These are phyloP conservation scores for Diglossa brunneiventris DNA, from an alignment of 2,113 vertebrate species.

Conservation along the genomic window DNA sequence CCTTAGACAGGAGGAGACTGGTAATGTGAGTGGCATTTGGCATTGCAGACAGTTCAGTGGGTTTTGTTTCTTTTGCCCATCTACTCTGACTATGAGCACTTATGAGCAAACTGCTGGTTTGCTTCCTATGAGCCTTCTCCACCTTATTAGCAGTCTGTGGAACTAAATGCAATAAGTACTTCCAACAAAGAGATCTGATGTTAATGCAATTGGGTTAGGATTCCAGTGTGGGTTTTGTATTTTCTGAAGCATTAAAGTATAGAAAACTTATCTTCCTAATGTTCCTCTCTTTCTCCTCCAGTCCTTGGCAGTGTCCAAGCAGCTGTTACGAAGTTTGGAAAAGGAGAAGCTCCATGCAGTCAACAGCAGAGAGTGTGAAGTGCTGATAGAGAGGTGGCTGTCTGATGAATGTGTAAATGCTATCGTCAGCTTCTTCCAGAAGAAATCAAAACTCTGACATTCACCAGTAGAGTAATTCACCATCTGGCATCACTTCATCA, in stretches of 20 bases:
- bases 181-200: neutral
- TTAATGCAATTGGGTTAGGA: neutral
- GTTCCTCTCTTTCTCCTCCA: conserved; percentile 37
- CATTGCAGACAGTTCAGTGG: neutral
- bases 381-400: conserved; percentile 77
- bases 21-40: neutral
- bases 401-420: conserved; percentile 86
- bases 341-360: conserved; percentile 79
- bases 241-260: neutral
- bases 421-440: conserved; percentile 83
- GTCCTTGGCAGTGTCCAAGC: conserved; percentile 85
- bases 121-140: neutral
- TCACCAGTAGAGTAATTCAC: neutral
- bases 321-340: conserved; percentile 80
- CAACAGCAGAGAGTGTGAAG: conserved; percentile 81
- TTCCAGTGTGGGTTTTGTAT: neutral
- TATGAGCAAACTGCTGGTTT: neutral
- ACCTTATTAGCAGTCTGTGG: neutral
- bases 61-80: neutral
- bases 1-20: neutral
- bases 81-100: neutral
- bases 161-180: neutral
- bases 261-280: neutral
- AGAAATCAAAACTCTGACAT: conserved; percentile 79
- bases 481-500: neutral